A percentile compares a stretch with the other conserved stretches of the same genome.
phyloP scores from a whole-genome alignment of 2,113 vertebrate species.

The Dipodomys spectabilis region DNA sequence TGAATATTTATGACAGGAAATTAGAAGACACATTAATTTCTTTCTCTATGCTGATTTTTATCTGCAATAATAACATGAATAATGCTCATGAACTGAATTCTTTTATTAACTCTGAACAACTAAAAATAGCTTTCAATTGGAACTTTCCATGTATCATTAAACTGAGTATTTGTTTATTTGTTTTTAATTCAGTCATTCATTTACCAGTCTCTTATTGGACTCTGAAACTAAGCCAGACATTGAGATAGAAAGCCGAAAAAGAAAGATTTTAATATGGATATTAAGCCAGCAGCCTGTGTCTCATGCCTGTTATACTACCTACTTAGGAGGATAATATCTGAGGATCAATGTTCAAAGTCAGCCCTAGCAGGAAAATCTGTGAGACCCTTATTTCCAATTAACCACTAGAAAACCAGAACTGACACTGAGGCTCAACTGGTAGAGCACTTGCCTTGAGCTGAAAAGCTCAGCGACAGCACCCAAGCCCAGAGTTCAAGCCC shows the following conservation, averaged over 20 bases:
- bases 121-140: slow-evolving; percentile 49
- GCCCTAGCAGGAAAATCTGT: too few relatives aligned
- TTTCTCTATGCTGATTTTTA: slow-evolving; percentile 68
- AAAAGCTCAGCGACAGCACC: too few relatives aligned
- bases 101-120: slow-evolving; percentile 72
- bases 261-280: neutral
- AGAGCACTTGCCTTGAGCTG: too few relatives aligned
- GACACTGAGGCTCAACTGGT: too few relatives aligned
- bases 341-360: too few relatives aligned
- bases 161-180: slow-evolving; percentile 24
- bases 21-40: slow-evolving; percentile 78
- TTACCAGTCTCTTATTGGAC: neutral
- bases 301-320: too few relatives aligned
- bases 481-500: too few relatives aligned
- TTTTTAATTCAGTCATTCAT: slow-evolving; percentile 22
- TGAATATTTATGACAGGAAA: slow-evolving; percentile 83
- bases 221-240: neutral
- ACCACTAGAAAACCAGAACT: too few relatives aligned
- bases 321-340: too few relatives aligned
- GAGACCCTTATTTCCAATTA: too few relatives aligned
- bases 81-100: slow-evolving; percentile 63
- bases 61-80: slow-evolving; percentile 68
- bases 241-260: neutral
- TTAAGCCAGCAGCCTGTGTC: too few relatives aligned
- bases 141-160: slow-evolving; percentile 25